These are phyloP conservation scores for Dicrostonyx torquatus DNA, from an alignment of 2,797 vertebrate species.

Conservation along the genomic window DNA sequence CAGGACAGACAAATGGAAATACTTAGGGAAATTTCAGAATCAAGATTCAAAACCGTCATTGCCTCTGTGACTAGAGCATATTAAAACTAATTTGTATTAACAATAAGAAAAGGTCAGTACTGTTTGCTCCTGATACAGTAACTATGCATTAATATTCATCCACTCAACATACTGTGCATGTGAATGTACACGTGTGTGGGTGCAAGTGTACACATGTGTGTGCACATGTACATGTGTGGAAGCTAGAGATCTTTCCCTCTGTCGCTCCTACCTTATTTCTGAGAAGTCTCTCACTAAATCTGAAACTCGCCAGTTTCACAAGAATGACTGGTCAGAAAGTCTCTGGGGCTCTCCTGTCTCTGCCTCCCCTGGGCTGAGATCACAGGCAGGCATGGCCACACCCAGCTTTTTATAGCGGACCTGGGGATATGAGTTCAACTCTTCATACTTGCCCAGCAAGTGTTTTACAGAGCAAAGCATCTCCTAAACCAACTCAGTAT, in stretches of 20 bases:
- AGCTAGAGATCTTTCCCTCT: neutral
- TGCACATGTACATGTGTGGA: neutral
- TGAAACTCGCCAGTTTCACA: neutral
- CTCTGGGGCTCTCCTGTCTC: neutral
- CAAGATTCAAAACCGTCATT: neutral
- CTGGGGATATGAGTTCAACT: neutral
- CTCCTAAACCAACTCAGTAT: neutral
- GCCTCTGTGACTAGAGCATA: neutral
- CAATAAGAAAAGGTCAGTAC: neutral
- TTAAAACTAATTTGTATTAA: neutral
- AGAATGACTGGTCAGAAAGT: neutral
- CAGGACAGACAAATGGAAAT: neutral
- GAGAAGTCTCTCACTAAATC: neutral
- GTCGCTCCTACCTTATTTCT: neutral
- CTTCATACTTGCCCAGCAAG: neutral
- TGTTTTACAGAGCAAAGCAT: neutral
- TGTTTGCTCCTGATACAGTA: neutral
- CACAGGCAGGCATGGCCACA: neutral
- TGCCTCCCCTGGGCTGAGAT: neutral
- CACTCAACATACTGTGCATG: neutral
- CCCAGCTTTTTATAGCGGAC: neutral
- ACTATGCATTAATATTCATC: neutral
- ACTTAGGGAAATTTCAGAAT: conserved; percentile 17
- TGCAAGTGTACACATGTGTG: neutral
- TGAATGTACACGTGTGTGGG: neutral